Evolutionary conservation across 1,140 invertebrate genomes (phyloP).

Genomic region (Cotesia vestalis): DNA sequence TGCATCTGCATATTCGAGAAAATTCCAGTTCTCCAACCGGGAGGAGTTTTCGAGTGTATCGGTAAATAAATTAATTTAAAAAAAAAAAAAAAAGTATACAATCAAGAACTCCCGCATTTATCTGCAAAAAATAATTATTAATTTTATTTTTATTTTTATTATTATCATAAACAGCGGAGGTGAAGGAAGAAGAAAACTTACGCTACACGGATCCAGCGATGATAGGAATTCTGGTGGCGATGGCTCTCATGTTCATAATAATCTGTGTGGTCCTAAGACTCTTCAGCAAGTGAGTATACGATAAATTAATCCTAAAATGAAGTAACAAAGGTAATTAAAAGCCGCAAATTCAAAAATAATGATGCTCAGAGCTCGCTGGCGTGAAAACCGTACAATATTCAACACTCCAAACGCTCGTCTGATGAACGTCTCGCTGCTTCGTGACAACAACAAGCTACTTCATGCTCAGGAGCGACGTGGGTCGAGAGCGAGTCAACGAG

Average conservation of each 20-base stretch:
- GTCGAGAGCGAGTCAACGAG: conserved; percentile 79
- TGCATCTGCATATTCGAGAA: conserved; percentile 82
- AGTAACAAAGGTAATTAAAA: conserved; percentile 11
- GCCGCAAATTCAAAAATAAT: conserved; percentile 34
- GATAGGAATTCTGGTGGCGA: conserved; percentile 88
- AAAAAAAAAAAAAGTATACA: no score
- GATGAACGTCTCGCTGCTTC: conserved; percentile 86
- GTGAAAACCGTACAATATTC: conserved; percentile 91
- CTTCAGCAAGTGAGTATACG: conserved; percentile 85
- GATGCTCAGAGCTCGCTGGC: conserved; percentile 83
- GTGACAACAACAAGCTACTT: conserved; percentile 82
- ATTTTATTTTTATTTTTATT: background rate
- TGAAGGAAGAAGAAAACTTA: conserved; percentile 64
- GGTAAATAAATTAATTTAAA: conserved; percentile 67
- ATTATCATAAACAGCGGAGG: conserved; percentile 54
- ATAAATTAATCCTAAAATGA: background rate
- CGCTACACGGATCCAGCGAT: conserved; percentile 84
- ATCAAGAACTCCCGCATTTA: no score
- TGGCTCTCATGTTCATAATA: conserved; percentile 93
- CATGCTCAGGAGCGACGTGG: conserved; percentile 80
- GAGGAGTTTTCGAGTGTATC: conserved; percentile 75
- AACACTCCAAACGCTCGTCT: conserved; percentile 92
- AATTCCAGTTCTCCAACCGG: conserved; percentile 71
- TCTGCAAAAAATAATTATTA: background rate
- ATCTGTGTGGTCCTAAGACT: conserved; percentile 91